Evolutionary conservation across 2,888 invertebrate species (phyloP), one percentile per base, ranked within the genome.

Genomic region (Zaprionus lineosus): DNA sequence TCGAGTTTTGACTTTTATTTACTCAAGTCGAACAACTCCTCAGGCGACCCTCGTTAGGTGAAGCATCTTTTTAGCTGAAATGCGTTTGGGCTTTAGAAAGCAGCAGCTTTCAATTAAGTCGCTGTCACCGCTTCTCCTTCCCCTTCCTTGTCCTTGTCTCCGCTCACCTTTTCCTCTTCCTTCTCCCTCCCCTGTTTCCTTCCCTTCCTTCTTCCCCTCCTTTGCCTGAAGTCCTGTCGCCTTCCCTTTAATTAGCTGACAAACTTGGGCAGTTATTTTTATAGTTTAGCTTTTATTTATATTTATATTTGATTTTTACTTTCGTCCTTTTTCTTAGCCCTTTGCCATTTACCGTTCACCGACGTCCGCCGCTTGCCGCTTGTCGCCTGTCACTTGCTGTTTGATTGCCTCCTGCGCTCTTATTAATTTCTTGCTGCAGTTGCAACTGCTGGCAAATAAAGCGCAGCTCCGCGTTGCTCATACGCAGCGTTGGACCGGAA

Each of bases 31-130:
- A 9, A 9, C 18, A 36, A 59, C 33, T 29, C 4, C 2, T 18
- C 0, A 0, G 8, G 3, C 33, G 1, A 7, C 16, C 19, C 58
- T 50, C 44, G 16, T 7, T 47, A 15, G 8, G 31, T 16, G 11
- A 4, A 41, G 28, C 16, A 12, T 40, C 29, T 41, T 2, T 48
- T 19, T 47, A 16, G 70, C 76, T 63, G 52, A 81, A 74, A 74
- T 68, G 68, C 74, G 70, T 79, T 73, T 67, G 51, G 56, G 47
- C 55, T 77, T n/a, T n/a, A n/a, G 63, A 69, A 78, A 65, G 63
- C 78, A 43, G 56, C 70, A 77, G 79, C 59, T 75, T 77, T 82
- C 78, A 78, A 78, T 82, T 78, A 82, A 78, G 73, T 67, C 50
- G 56, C 62, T 71, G 69, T 55, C 74, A 44, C 26, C 44, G 33